Evolutionary conservation across 2,113 vertebrate genomes (phyloP).

Genomic region (Henicopernis longicauda): DNA sequence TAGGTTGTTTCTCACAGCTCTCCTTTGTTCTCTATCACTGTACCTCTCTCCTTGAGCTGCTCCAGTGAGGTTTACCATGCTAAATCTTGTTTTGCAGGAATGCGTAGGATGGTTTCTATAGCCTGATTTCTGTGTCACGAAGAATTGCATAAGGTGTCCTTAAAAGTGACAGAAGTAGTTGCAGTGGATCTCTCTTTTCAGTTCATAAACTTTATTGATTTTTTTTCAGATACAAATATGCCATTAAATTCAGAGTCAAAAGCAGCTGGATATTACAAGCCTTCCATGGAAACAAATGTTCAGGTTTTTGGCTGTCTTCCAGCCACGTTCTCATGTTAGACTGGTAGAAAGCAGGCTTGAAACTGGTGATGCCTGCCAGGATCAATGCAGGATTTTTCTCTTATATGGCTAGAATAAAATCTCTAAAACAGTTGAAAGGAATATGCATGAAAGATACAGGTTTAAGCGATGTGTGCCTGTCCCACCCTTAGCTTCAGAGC

Average conservation of each 20-base stretch:
- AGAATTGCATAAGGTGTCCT: neutral
- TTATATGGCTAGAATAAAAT: neutral
- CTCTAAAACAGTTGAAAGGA: neutral
- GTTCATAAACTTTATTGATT: slow-evolving; percentile 17
- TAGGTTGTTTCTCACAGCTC: neutral
- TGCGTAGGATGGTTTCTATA: neutral
- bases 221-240: neutral
- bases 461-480: neutral
- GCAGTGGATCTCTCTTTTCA: neutral
- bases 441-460: neutral
- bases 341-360: neutral
- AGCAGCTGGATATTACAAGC: neutral
- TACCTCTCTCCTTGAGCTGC: neutral
- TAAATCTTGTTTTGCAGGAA: neutral
- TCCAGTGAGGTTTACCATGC: neutral
- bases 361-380: neutral
- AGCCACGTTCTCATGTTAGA: neutral
- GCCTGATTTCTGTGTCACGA: neutral
- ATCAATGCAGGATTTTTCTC: neutral
- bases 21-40: neutral
- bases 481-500: neutral
- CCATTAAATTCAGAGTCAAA: neutral
- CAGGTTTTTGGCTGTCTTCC: neutral
- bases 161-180: neutral
- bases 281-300: neutral